A percentile compares a stretch with the other conserved stretches of the same genome.
Conservation (phyloP, 2,797 vertebrate genomes). For the Sus cebifrons region DNA sequence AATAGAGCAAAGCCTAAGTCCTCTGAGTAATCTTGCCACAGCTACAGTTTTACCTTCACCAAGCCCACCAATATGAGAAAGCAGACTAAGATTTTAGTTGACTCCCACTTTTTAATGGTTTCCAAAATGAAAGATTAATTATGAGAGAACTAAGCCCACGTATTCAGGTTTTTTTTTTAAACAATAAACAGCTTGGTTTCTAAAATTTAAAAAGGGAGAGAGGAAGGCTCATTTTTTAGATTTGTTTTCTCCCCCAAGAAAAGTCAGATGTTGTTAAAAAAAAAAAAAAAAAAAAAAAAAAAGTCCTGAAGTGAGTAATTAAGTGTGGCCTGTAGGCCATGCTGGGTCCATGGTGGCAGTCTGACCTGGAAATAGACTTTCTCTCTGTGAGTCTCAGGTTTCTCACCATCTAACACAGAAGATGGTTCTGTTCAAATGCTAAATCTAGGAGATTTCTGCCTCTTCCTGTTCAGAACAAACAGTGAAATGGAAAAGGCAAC, state of each 20-base stretch:
- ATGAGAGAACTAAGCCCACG: slow-evolving; percentile 1
- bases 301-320: neutral
- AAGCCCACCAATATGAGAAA: neutral
- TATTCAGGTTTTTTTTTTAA: neutral
- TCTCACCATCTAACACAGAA: neutral
- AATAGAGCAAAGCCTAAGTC: neutral
- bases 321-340: neutral
- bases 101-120: neutral
- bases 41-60: neutral
- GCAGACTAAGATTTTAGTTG: neutral
- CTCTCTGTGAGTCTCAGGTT: neutral
- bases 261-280: neutral
- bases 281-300: neutral
- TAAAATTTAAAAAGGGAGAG: neutral
- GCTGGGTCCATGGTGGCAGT: fast-evolving
- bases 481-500: neutral
- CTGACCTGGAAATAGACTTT: neutral
- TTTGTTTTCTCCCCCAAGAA: neutral
- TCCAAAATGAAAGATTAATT: neutral
- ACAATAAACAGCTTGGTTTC: neutral
- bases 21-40: neutral
- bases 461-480: neutral
- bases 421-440: neutral
- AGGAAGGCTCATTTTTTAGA: neutral
- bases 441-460: neutral